These are phyloP conservation scores for Trichomalopsis sarcophagae DNA, from an alignment of 1,140 invertebrate genomes.

Conservation along the genomic window DNA sequence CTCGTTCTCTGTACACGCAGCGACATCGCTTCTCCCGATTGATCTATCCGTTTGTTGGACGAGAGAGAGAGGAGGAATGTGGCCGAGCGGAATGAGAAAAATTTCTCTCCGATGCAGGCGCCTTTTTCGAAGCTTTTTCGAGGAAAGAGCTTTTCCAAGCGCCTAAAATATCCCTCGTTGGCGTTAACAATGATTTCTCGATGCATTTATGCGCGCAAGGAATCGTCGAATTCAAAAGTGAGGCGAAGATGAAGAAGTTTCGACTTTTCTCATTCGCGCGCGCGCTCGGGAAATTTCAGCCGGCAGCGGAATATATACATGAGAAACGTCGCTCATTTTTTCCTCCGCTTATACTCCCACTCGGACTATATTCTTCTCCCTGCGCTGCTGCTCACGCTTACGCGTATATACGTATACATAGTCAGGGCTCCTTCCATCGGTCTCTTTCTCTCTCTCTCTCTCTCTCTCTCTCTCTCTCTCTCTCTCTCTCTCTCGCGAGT, in stretches of 20 bases:
- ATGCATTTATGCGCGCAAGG: not conserved
- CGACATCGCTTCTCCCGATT: conserved; percentile 26
- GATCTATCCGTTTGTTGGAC: conserved; percentile 30
- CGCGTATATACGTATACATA: not conserved
- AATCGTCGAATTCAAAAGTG: not conserved
- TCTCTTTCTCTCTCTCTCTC: not conserved
- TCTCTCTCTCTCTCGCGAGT: not conserved
- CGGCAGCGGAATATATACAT: conserved; percentile 53
- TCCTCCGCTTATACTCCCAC: not conserved
- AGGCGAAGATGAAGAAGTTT: not conserved
- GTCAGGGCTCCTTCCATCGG: conserved; percentile 12
- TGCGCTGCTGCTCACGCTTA: not conserved
- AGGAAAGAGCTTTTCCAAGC: conserved; percentile 17
- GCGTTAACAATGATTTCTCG: too few relatives aligned
- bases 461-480: too few relatives aligned
- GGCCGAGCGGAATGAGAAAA: not conserved
- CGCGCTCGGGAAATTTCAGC: conserved; percentile 53
- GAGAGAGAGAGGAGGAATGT: not conserved
- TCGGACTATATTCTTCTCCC: not conserved
- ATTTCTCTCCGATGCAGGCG: not conserved
- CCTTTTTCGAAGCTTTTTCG: conserved; percentile 24
- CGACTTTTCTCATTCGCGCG: not conserved
- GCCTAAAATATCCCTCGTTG: too few relatives aligned
- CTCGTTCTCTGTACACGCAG: not conserved
- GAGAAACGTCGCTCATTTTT: conserved; percentile 25